These are phyloP conservation scores for Opisthocomus hoazin DNA, from an alignment of 2,113 vertebrate genomes.

Conservation along the genomic window DNA sequence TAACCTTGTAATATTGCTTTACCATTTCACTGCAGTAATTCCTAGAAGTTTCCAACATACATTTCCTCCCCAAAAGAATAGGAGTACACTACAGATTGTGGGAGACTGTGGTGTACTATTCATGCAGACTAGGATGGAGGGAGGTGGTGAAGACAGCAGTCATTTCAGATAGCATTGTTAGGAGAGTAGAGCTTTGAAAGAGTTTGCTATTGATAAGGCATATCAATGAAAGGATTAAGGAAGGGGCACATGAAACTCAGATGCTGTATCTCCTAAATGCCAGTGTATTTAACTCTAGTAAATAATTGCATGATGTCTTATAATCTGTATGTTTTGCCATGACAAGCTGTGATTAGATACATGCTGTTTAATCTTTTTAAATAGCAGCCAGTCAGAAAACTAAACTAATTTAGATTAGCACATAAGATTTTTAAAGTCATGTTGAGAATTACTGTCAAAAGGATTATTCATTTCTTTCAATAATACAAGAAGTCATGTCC, in stretches of 20 bases:
- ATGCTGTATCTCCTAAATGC: neutral
- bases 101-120: neutral
- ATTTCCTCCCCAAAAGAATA: neutral
- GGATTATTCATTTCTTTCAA: neutral
- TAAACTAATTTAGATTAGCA: neutral
- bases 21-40: neutral
- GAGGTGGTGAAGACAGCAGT: neutral
- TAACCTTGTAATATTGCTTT: neutral
- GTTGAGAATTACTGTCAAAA: neutral
- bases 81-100: neutral
- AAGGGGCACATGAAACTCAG: neutral
- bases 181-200: neutral
- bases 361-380: neutral
- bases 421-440: neutral
- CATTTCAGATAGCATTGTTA: neutral
- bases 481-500: neutral
- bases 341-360: neutral
- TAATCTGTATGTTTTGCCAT: neutral
- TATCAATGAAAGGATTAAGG: neutral
- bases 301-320: neutral
- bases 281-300: neutral
- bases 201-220: neutral
- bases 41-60: neutral
- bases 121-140: neutral
- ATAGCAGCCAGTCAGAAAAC: neutral